Percentiles rank a stretch among this genome's conserved stretches.
phyloP scores from a whole-genome alignment of 2,113 vertebrate species.

The Ptilorrhoa leucosticta region DNA sequence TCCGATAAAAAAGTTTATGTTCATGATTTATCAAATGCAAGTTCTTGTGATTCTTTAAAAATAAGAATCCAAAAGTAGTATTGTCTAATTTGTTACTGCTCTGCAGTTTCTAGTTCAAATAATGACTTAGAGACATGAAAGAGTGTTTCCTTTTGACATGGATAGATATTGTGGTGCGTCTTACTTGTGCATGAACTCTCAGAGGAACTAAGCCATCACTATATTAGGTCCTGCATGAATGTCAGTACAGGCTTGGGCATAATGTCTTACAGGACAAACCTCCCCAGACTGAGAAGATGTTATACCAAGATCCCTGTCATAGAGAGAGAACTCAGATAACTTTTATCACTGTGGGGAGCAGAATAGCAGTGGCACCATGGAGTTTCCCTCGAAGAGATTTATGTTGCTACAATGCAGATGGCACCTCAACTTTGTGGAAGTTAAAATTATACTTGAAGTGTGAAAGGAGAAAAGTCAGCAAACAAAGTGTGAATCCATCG shows the following conservation, averaged over 20 bases:
- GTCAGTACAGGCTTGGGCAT: neutral
- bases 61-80: neutral
- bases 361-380: neutral
- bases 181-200: neutral
- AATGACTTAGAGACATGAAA: neutral
- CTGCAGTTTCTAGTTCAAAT: neutral
- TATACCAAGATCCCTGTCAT: rapidly evolving
- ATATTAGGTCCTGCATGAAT: neutral
- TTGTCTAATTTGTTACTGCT: neutral
- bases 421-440: neutral
- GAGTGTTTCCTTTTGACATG: neutral
- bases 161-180: neutral
- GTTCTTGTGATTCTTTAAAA: neutral
- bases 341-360: neutral
- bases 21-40: neutral
- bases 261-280: neutral
- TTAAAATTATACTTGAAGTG: neutral
- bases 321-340: neutral
- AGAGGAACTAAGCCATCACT: neutral
- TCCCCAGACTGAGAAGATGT: neutral
- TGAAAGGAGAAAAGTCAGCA: neutral
- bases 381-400: neutral
- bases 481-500: neutral
- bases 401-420: neutral
- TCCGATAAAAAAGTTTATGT: neutral